phyloP scores from a whole-genome alignment of 2,888 invertebrate genomes.

The Escarpia spicata region DNA sequence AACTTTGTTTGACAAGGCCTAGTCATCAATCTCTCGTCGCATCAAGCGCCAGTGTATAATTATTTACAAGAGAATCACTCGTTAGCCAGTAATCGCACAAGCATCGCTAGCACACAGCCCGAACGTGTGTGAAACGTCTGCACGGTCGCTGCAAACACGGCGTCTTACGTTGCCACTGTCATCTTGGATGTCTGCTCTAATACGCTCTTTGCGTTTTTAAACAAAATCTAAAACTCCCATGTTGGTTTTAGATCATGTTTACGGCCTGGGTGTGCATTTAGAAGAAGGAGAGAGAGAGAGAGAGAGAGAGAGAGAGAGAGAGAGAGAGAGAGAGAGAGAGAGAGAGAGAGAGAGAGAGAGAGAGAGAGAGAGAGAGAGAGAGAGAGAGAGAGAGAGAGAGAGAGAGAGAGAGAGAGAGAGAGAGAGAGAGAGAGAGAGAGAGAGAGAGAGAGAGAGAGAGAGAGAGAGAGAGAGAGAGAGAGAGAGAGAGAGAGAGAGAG shows the following conservation, averaged over 20 bases:
- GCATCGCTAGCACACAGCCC: background rate
- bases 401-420: too few species aligned
- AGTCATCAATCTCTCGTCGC: background rate
- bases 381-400: too few species aligned
- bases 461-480: too few species aligned
- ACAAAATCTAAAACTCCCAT: background rate
- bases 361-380: too few species aligned
- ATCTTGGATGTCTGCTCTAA: background rate
- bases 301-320: too few species aligned
- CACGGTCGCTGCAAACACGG: background rate
- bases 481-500: too few species aligned
- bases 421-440: too few species aligned
- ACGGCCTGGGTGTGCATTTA: background rate
- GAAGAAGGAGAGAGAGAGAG: background rate
- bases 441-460: too few species aligned
- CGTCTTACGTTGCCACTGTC: background rate
- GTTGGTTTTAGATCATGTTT: background rate
- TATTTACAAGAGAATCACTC: conserved; percentile 3
- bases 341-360: too few species aligned
- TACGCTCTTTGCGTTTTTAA: background rate
- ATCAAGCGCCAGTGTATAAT: background rate
- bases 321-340: too few species aligned
- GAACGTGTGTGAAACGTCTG: background rate
- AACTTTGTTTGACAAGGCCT: background rate
- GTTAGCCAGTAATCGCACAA: background rate